A percentile compares a stretch with the other conserved stretches of the same genome.
Conservation (phyloP, 2,113 vertebrate species). For the Meleagris gallopavo region DNA sequence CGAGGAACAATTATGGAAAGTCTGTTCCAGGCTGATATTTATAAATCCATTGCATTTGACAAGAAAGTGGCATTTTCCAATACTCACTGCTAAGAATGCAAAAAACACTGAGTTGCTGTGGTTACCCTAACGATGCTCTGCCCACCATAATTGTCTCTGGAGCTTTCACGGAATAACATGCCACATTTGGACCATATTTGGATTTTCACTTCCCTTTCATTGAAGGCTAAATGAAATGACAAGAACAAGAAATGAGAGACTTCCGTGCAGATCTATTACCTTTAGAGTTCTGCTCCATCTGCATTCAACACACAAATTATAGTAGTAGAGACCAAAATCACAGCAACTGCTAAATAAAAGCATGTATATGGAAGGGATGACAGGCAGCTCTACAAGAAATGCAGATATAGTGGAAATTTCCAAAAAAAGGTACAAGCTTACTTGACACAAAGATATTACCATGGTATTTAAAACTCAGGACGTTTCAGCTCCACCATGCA, state of each 20-base stretch:
- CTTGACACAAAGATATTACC: not conserved
- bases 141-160: slow-evolving; percentile 8
- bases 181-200: slow-evolving; percentile 11
- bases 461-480: accelerated
- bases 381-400: not conserved
- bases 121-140: slow-evolving; percentile 29
- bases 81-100: not conserved
- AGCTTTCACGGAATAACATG: slow-evolving; percentile 1
- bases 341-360: slow-evolving; percentile 42
- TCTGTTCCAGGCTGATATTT: not conserved
- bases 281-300: slow-evolving; percentile 39
- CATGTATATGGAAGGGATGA: slow-evolving; percentile 33
- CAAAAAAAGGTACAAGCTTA: not conserved
- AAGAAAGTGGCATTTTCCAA: slow-evolving; percentile 10
- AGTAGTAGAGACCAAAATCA: slow-evolving; percentile 2
- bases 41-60: not conserved
- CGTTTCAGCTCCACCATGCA: not conserved
- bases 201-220: slow-evolving; percentile 57
- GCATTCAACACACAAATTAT: not conserved
- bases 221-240: not conserved
- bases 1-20: not conserved
- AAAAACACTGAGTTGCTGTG: slow-evolving; percentile 39
- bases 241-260: not conserved
- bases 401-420: not conserved
- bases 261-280: not conserved